Evolutionary conservation across 2,113 vertebrate species (phyloP).

Genomic region (Eurypyga helias): DNA sequence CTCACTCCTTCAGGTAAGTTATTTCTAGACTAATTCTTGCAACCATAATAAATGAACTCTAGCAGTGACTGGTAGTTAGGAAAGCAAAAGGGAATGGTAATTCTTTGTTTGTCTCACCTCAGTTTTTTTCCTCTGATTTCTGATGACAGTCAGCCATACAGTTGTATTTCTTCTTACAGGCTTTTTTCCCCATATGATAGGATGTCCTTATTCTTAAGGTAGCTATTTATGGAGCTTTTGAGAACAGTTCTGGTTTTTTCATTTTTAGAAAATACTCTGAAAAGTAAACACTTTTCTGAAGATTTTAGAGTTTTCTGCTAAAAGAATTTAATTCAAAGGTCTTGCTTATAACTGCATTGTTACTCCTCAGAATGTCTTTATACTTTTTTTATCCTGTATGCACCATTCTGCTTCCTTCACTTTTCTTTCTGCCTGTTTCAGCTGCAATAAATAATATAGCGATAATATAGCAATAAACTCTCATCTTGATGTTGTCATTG

Average conservation of each 20-base stretch:
- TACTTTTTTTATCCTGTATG: not conserved
- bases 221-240: not conserved
- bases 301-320: not conserved
- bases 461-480: not conserved
- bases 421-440: not conserved
- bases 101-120: not conserved
- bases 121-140: not conserved
- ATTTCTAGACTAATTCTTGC: not conserved
- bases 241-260: not conserved
- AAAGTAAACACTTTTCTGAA: not conserved
- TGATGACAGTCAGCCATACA: not conserved
- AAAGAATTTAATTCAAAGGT: not conserved
- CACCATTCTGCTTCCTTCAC: not conserved
- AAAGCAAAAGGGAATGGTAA: not conserved
- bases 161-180: not conserved
- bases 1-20: not conserved
- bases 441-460: too few species aligned
- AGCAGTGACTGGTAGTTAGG: not conserved
- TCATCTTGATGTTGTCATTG: not conserved
- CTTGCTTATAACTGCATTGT: not conserved
- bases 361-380: not conserved
- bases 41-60: not conserved
- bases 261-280: not conserved
- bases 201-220: not conserved
- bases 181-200: not conserved